These are phyloP conservation scores for Halcyon chelicuti DNA, from an alignment of 2,797 vertebrate species.

Conservation along the genomic window DNA sequence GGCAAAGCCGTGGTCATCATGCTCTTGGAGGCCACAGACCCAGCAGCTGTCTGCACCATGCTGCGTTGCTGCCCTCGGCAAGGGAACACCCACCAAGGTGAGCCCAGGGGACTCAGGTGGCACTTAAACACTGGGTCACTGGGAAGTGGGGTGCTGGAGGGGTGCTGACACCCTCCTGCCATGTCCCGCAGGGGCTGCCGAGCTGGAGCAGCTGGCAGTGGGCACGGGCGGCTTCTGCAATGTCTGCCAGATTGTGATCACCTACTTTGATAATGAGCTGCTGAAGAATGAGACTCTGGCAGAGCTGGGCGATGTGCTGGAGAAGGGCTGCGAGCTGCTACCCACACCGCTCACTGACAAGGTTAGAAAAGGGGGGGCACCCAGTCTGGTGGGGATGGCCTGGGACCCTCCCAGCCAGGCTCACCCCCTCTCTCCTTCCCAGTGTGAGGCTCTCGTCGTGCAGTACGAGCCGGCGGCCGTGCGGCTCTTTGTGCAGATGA, in stretches of 20 bases:
- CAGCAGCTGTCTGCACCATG: conserved; percentile 82
- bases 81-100: neutral
- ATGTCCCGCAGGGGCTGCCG: neutral
- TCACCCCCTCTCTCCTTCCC: neutral
- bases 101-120: accelerated
- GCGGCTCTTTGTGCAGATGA: conserved; percentile 86
- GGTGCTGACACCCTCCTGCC: neutral
- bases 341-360: conserved; percentile 65
- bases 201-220: neutral
- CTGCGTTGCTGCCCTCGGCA: conserved; percentile 80
- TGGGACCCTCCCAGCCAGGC: accelerated
- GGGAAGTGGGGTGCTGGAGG: accelerated
- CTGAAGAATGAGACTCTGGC: conserved; percentile 89
- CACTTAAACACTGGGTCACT: accelerated
- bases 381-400: accelerated
- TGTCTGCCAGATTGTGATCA: conserved; percentile 87
- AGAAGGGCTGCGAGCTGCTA: conserved; percentile 88
- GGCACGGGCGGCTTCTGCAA: conserved; percentile 82
- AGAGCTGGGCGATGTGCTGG: conserved; percentile 83
- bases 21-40: conserved; percentile 85
- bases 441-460: conserved; percentile 89
- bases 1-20: conserved; percentile 88
- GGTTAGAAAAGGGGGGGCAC: neutral
- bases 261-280: conserved; percentile 85
- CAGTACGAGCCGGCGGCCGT: conserved; percentile 88